Evolutionary conservation across 2,797 vertebrate genomes (phyloP), one percentile per base, ranked within the genome.

Genomic region (Scleropages formosus): DNA sequence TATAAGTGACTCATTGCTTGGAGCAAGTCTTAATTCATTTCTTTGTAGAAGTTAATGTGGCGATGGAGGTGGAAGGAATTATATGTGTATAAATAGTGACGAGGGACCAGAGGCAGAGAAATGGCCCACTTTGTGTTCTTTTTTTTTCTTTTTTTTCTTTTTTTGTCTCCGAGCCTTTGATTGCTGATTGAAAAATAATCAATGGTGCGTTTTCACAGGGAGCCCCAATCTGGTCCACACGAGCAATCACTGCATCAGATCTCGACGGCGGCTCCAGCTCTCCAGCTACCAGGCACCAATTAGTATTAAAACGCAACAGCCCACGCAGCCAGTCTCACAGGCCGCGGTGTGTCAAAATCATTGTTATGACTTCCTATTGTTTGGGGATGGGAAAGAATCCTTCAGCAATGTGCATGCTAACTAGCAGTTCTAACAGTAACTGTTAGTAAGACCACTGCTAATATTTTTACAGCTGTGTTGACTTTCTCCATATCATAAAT

Each of bases 241-340:
- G 11, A 1, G 15, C 10, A 22, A 59, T 11, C 4, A 59, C 47
- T 24, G 24, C 4, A 9, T n/a, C 20, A 15, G 24, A 39, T 31
- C 56, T 72, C 27, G 44, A 44, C 58, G 70, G 67, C 61, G 62
- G 58, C 15, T 22, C 56, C 65, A 70, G 22, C 47, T 70, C 56
- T 76, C 22, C 24, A 15, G 13, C 6, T 24, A 61, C 22, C 20
- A 7, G 65, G 58, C 60, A 68, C 72, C 75, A 80, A 75, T 76
- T 74, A 76, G 53, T 74, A 61, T 72, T 10, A 12, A 15, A 39
- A 31, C 16, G 59, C 26, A 39, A 39, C n/a, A 18, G 16, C 10
- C 31, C 27, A 56, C 18, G 31, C 9, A 24, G 11, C 20, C 46
- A 13, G 20, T 46, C 12, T 47, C 67, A 51, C 46, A 24, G 22